A percentile compares a stretch with the other conserved stretches of the same genome.
Conservation (phyloP, 2,888 invertebrate species). For the Tipula unca region DNA sequence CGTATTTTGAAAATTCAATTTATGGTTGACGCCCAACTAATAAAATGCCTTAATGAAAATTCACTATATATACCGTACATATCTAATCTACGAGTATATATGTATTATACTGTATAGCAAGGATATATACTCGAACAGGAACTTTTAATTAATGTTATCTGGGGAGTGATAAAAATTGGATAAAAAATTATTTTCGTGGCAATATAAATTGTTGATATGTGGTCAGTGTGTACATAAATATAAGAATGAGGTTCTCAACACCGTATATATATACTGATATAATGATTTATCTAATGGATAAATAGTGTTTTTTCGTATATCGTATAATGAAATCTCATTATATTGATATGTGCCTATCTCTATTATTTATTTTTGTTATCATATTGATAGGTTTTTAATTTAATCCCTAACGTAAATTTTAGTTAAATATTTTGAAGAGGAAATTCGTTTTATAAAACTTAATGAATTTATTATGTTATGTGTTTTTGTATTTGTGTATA, state of each 20-base stretch:
- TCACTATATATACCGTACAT: not conserved
- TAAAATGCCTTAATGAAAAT: not conserved
- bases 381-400: not conserved
- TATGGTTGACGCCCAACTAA: not conserved
- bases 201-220: not conserved
- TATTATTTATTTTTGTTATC: not conserved
- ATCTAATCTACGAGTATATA: too few species aligned
- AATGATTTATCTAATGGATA: not conserved
- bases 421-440: not conserved
- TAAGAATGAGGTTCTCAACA: not conserved
- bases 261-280: not conserved
- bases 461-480: constrained; percentile 14
- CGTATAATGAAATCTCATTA: not conserved
- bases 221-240: not conserved
- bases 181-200: not conserved
- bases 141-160: not conserved
- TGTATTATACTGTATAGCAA: too few species aligned
- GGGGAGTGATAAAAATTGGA: not conserved
- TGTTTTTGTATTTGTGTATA: too few species aligned
- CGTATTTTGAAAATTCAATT: not conserved
- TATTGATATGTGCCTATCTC: not conserved
- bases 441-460: not conserved
- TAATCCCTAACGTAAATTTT: not conserved
- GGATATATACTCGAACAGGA: not conserved
- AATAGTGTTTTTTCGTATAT: not conserved